These are phyloP conservation scores for Heliangelus exortis DNA, from an alignment of 2,797 vertebrate genomes.

Conservation along the genomic window DNA sequence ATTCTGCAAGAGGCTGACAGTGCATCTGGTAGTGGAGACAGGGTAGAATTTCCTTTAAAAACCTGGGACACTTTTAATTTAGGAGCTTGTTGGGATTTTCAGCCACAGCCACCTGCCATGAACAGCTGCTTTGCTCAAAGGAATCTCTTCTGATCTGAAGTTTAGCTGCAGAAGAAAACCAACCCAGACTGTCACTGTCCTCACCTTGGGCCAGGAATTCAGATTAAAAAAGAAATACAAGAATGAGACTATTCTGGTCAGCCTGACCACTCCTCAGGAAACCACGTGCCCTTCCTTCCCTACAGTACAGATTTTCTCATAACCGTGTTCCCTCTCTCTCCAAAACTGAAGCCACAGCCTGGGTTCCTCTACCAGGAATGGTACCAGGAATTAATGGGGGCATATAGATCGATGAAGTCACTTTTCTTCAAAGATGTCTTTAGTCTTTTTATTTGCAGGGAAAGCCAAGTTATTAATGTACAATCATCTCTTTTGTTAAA, in stretches of 20 bases:
- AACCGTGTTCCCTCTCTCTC: fast-evolving
- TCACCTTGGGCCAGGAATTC: neutral
- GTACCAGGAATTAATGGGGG: fast-evolving
- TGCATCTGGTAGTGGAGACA: neutral
- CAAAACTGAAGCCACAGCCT: neutral
- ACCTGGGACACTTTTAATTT: no score
- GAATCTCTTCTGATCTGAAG: neutral
- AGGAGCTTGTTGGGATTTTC: neutral
- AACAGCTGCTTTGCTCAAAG: fast-evolving
- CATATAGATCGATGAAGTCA: neutral
- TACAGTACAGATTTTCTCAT: neutral
- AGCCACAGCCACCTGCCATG: neutral
- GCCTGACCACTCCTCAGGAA: fast-evolving
- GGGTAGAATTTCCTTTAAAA: neutral
- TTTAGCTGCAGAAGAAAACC: neutral
- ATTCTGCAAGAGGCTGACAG: neutral
- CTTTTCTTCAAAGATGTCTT: fast-evolving
- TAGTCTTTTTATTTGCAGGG: neutral
- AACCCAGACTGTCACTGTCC: fast-evolving
- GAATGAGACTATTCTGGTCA: neutral
- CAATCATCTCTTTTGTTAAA: neutral
- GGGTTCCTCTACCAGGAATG: no score
- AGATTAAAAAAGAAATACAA: neutral
- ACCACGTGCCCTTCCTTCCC: neutral
- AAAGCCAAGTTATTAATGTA: neutral